phyloP scores from a whole-genome alignment of 2,113 vertebrate genomes.

The Rhineura floridana region DNA sequence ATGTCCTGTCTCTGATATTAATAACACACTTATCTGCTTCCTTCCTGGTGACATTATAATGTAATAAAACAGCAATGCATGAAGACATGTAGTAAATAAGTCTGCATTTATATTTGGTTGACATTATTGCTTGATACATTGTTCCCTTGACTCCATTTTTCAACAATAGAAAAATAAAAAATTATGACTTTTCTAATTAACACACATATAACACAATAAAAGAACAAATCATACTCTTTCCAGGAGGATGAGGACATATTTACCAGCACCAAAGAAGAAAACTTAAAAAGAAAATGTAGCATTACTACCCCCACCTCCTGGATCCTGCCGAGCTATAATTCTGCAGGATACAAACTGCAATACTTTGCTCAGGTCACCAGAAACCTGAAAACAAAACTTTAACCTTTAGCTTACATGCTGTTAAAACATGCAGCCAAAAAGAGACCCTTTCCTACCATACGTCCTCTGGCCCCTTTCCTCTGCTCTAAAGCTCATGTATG shows the following conservation, averaged over 20 bases:
- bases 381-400: not conserved
- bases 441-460: not conserved
- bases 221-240: not conserved
- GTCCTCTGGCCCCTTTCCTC: not conserved
- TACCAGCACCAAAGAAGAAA: not conserved
- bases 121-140: not conserved
- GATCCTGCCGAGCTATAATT: slow-evolving; percentile 8
- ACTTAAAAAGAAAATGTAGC: not conserved
- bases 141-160: not conserved
- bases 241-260: not conserved
- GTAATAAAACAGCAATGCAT: not conserved
- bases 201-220: slow-evolving; percentile 25
- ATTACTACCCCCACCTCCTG: slow-evolving; percentile 30
- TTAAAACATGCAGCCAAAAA: not conserved
- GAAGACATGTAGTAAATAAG: slow-evolving; percentile 6
- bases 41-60: slow-evolving; percentile 1
- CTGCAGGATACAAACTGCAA: slow-evolving; percentile 19
- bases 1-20: slow-evolving; percentile 1
- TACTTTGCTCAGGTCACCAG: not conserved
- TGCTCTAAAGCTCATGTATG: not conserved
- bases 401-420: not conserved
- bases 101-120: slow-evolving; percentile 17
- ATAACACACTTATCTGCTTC: not conserved
- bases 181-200: slow-evolving; percentile 21
- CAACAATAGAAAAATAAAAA: not conserved